phyloP scores from a whole-genome alignment of 2,888 invertebrate species.

The Amphipoea lucens region DNA sequence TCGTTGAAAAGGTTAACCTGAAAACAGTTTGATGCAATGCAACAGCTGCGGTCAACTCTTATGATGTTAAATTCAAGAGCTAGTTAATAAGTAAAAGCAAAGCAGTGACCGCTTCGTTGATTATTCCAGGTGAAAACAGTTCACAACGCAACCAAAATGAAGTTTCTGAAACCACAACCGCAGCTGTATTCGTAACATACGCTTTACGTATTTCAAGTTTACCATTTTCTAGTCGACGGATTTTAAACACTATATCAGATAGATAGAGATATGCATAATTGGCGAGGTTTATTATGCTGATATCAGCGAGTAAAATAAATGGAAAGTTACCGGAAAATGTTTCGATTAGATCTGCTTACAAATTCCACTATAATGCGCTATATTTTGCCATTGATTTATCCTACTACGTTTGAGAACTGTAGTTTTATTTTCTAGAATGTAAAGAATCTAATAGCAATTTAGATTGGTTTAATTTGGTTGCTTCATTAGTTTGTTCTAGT shows the following conservation, averaged over 20 bases:
- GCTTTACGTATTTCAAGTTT: constrained; percentile 8
- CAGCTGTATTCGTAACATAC: constrained; percentile 22
- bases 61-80: constrained; percentile 27
- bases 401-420: neutral
- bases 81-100: constrained; percentile 25
- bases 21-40: neutral
- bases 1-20: neutral
- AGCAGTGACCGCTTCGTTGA: constrained; percentile 35
- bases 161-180: constrained; percentile 49
- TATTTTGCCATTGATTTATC: neutral
- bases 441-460: neutral
- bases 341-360: constrained; percentile 6
- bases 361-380: neutral
- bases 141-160: constrained; percentile 33
- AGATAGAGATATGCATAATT: constrained; percentile 40
- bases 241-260: constrained; percentile 30
- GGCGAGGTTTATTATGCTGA: constrained; percentile 21
- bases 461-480: neutral
- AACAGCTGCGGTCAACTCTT: neutral
- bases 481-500: constrained; percentile 5
- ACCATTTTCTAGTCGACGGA: neutral
- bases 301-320: constrained; percentile 37
- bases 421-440: constrained; percentile 6
- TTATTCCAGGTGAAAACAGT: constrained; percentile 43
- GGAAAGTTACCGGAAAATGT: constrained; percentile 35